Conservation (phyloP, 1,140 invertebrate genomes). For the Heliothis subflexa region DNA sequence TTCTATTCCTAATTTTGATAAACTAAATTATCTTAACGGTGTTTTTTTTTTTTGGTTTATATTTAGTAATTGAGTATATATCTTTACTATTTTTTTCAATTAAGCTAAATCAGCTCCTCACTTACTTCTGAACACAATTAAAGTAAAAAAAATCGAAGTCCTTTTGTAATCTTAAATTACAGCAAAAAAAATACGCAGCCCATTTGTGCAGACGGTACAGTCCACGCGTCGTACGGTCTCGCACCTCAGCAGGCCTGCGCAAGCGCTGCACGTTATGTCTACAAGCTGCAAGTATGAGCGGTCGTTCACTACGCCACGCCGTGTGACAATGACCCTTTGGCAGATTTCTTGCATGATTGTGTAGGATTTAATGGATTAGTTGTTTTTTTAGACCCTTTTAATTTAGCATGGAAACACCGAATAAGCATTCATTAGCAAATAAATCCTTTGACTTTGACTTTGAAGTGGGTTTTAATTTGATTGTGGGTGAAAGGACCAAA, state of each 20-base stretch:
- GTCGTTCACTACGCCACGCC: constrained; percentile 62
- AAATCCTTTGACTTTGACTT: no score
- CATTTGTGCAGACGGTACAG: background rate
- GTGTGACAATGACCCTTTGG: constrained; percentile 64
- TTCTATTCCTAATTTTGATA: no score
- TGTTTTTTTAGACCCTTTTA: background rate
- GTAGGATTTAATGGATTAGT: background rate
- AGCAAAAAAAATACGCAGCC: background rate
- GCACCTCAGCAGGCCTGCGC: background rate
- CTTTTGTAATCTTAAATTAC: background rate
- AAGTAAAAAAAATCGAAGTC: background rate
- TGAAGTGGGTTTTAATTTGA: no score
- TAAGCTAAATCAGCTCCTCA: no score
- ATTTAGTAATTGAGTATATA: no score
- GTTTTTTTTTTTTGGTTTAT: no score
- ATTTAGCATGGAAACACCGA: background rate
- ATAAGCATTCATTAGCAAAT: no score
- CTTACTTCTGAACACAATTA: background rate
- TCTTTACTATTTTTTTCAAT: no score
- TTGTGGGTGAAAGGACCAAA: no score
- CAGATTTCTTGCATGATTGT: constrained; percentile 33
- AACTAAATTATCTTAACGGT: no score
- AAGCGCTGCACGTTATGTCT: background rate
- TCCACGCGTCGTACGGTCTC: constrained; percentile 7
- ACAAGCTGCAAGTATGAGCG: constrained; percentile 22